phyloP scores from a whole-genome alignment of 2,888 invertebrate species.

The Ceramica pisi region DNA sequence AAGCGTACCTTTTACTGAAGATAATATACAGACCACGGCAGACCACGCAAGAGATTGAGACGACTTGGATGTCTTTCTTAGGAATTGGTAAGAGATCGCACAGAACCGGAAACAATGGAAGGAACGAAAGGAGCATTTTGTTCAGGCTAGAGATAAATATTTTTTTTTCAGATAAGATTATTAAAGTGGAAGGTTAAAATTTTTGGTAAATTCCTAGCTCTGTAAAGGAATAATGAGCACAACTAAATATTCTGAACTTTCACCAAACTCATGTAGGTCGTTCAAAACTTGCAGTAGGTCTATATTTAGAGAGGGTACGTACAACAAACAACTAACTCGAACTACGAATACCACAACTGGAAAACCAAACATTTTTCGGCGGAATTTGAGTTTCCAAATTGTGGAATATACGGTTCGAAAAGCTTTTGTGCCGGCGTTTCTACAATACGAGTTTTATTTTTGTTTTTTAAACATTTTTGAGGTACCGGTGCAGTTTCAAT shows the following conservation, averaged over 20 bases:
- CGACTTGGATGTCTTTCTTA: too few species aligned
- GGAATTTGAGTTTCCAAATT: conserved; percentile 34
- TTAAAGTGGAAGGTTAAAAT: background rate
- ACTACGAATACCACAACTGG: conserved; percentile 38
- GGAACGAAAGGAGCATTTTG: too few species aligned
- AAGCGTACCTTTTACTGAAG: background rate
- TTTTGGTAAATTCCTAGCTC: conserved; percentile 3
- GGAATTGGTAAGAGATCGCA: too few species aligned
- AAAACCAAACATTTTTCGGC: conserved; percentile 36
- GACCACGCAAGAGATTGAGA: too few species aligned
- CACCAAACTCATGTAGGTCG: conserved; percentile 1
- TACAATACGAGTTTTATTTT: conserved; percentile 32
- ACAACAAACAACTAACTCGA: conserved; percentile 35
- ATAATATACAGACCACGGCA: background rate
- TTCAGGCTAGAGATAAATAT: too few species aligned
- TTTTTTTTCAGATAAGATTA: background rate
- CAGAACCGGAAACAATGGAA: too few species aligned
- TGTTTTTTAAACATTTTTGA: conserved; percentile 25
- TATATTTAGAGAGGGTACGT: conserved; percentile 17
- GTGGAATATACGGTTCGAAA: conserved; percentile 29
- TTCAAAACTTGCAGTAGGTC: conserved; percentile 36
- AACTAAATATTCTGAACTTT: conserved; percentile 23
- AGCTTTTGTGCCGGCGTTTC: conserved; percentile 27
- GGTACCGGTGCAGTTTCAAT: conserved; percentile 21
- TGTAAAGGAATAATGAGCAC: conserved; percentile 19